Evolutionary conservation across 2,888 invertebrate genomes (phyloP).

Genomic region (Caenorhabditis zanzibari): DNA sequence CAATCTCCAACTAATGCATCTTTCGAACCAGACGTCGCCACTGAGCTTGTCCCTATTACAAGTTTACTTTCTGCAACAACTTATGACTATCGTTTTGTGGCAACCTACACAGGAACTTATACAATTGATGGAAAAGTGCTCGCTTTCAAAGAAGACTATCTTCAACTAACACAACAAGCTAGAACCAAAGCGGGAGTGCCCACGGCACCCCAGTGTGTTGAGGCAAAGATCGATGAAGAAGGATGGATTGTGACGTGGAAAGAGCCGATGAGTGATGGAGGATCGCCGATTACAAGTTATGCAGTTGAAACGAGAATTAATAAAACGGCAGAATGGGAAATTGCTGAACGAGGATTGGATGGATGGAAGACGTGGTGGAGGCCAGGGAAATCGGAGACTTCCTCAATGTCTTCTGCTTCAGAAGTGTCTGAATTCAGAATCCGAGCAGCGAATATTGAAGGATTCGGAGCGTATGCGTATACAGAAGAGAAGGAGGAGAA

Average conservation of each 20-base stretch:
- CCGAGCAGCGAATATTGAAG: conserved; percentile 82
- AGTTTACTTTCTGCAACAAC: conserved; percentile 79
- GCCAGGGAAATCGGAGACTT: conserved; percentile 70
- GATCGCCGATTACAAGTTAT: conserved; percentile 80
- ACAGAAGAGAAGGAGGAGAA: conserved; percentile 65
- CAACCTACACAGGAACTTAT: conserved; percentile 76
- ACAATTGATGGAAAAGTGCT: conserved; percentile 68
- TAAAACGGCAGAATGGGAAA: conserved; percentile 82
- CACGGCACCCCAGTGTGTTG: conserved; percentile 78
- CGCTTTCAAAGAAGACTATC: conserved; percentile 77
- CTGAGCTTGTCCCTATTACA: conserved; percentile 53
- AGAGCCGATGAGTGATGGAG: conserved; percentile 80
- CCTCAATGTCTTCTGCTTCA: conserved; percentile 29
- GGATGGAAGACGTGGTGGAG: conserved; percentile 78
- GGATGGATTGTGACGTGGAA: conserved; percentile 82
- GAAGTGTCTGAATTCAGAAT: conserved; percentile 78
- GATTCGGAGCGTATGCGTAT: conserved; percentile 81
- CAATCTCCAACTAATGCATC: conserved; percentile 77
- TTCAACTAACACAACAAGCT: conserved; percentile 78
- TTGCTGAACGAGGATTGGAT: conserved; percentile 81
- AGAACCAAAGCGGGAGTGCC: conserved; percentile 83
- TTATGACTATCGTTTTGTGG: conserved; percentile 82
- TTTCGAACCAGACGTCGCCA: conserved; percentile 73
- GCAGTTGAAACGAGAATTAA: conserved; percentile 80
- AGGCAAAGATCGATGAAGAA: conserved; percentile 72